Conservation (phyloP, 2,113 vertebrate species). For the Spea multiplicata region DNA sequence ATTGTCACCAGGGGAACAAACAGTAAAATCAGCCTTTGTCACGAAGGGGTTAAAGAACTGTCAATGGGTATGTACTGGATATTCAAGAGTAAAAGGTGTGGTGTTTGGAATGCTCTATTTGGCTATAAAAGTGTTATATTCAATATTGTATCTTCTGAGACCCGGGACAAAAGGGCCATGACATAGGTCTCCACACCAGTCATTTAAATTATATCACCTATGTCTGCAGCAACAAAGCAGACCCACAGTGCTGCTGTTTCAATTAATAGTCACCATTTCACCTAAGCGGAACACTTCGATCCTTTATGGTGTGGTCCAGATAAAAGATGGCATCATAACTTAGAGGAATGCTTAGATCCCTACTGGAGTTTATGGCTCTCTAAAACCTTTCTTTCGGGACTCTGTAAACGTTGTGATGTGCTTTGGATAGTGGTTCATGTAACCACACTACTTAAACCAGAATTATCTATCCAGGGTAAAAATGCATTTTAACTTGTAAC, state of each 20-base stretch:
- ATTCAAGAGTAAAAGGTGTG: no score
- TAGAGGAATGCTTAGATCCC: slow-evolving; percentile 24
- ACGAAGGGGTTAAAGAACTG: no score
- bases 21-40: no score
- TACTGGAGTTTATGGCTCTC: slow-evolving; percentile 18
- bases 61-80: no score
- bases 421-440: slow-evolving; percentile 18
- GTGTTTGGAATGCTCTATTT: no score
- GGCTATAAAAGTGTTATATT: no score
- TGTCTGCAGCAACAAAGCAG: neutral
- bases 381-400: slow-evolving; percentile 25
- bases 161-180: no score
- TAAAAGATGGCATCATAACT: slow-evolving; percentile 37
- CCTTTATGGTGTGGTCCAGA: slow-evolving; percentile 31
- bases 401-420: slow-evolving; percentile 21
- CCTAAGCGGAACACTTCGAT: slow-evolving; percentile 17
- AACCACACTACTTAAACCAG: neutral
- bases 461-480: neutral
- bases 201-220: neutral
- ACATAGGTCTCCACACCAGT: no score
- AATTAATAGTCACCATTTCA: slow-evolving; percentile 39
- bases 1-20: no score
- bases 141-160: no score
- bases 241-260: neutral
- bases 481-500: neutral